Conservation (phyloP, 2,888 invertebrate genomes). For the Conistra vaccinii region DNA sequence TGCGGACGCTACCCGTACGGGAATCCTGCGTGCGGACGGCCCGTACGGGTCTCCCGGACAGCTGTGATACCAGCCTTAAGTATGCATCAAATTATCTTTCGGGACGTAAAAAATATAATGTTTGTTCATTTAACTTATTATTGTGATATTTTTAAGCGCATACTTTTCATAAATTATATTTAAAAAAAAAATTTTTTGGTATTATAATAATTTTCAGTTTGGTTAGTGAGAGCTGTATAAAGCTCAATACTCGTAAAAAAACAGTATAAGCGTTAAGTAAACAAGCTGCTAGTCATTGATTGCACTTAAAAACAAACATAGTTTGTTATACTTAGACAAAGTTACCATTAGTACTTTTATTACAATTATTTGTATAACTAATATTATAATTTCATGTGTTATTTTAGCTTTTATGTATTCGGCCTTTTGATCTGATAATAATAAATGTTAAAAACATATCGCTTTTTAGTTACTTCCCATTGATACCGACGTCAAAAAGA, state of each 20-base stretch:
- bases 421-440: constrained; percentile 46
- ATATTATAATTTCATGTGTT: constrained; percentile 34
- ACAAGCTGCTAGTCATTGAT: constrained; percentile 66
- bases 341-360: constrained; percentile 59
- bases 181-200: neutral
- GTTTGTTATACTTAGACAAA: constrained; percentile 61
- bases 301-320: constrained; percentile 60
- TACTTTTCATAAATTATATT: no score
- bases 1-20: no score
- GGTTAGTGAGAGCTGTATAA: constrained; percentile 31
- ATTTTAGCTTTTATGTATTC: constrained; percentile 46
- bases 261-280: constrained; percentile 54
- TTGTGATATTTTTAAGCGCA: constrained; percentile 15
- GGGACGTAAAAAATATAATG: neutral
- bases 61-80: no score
- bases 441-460: constrained; percentile 29
- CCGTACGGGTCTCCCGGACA: no score
- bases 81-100: neutral
- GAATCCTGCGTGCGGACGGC: no score
- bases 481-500: neutral
- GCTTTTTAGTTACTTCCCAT: neutral
- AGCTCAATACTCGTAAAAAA: constrained; percentile 52
- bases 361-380: constrained; percentile 37
- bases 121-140: neutral
- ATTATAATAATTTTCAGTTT: neutral